Evolutionary conservation across 2,888 invertebrate species (phyloP), one percentile per base, ranked within the genome.

Genomic region (Diarsia brunnea): DNA sequence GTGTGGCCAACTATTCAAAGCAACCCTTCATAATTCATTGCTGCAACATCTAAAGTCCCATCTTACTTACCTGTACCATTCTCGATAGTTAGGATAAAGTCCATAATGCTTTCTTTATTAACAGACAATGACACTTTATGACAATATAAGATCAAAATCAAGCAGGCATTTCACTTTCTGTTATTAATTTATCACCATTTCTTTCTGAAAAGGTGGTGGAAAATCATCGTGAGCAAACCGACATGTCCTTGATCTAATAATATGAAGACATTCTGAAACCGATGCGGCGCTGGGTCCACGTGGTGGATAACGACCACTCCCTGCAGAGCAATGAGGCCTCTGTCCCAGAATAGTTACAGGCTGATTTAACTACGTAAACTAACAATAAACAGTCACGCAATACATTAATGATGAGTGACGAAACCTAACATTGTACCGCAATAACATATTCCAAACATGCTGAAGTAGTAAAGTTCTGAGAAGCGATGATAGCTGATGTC

Each of bases 401-500:
- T 60, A 31, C 64, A 60, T 58, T 24, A 38, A 69, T 51, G 51
- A 47, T 51, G 24, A 21, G 38, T 67, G 21, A 72, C 27, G 51
- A 85, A 85, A 65, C 47, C 43, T 31, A n/a, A 66, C 51, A 82
- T 64, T 65, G 70, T 66, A 73, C 38, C 21, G 11, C 47, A 60
- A 45, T 73, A 61, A 73, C 61, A 73, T 75, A 85, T 85, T 82
- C 86, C 43, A 38, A 31, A 69, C 82, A 73, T 78, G 79, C 53
- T 60, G n/a, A 60, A 69, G 70, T 69, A 69, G 83, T 51, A 43
- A 82, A 65, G 19, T 83, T 85, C 86, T 71, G 0, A 70, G 82
- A 83, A 83, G 16, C 65, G 31, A 85, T 83, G 61, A 85, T 70
- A 60, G 64, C 45, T 69, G 83, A 85, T 73, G 82, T 85, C 85